Conservation (phyloP, 2,888 invertebrate genomes). For the Ectemnius cavifrons region DNA sequence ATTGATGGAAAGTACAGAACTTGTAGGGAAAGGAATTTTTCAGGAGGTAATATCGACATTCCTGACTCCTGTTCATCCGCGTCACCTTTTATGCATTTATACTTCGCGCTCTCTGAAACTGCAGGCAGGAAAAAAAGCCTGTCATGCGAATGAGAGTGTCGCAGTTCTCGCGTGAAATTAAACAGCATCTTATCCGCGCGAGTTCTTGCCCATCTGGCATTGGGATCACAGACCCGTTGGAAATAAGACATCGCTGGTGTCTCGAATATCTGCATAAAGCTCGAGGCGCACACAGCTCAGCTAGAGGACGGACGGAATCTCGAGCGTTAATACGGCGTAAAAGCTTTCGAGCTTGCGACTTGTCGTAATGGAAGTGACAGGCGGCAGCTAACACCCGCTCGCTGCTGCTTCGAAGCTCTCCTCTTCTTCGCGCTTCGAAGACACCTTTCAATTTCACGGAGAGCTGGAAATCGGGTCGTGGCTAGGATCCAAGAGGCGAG, state of each 20-base stretch:
- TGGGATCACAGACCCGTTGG: not conserved
- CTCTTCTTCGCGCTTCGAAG: constrained; percentile 10
- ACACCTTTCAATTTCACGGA: constrained; percentile 50
- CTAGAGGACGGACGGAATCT: constrained; percentile 3
- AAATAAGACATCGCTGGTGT: not conserved
- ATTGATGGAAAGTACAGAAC: too few species aligned
- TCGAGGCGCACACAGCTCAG: constrained; percentile 18
- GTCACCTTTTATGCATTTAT: too few species aligned
- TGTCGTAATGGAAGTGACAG: constrained; percentile 40
- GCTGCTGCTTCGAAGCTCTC: not conserved
- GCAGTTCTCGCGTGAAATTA: too few species aligned
- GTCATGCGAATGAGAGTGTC: not conserved
- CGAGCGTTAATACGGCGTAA: constrained; percentile 57
- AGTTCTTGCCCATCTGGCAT: not conserved
- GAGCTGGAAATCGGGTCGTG: constrained; percentile 40
- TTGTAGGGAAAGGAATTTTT: too few species aligned
- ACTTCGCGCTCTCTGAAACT: too few species aligned
- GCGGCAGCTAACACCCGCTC: constrained; percentile 5
- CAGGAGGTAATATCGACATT: too few species aligned
- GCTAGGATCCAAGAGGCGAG: constrained; percentile 41
- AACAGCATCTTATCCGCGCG: too few species aligned
- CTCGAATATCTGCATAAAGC: constrained; percentile 34
- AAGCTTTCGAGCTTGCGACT: constrained; percentile 53
- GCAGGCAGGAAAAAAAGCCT: too few species aligned
- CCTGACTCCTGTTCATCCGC: too few species aligned